phyloP scores from a whole-genome alignment of 2,888 invertebrate genomes.

The Cryptus armator region DNA sequence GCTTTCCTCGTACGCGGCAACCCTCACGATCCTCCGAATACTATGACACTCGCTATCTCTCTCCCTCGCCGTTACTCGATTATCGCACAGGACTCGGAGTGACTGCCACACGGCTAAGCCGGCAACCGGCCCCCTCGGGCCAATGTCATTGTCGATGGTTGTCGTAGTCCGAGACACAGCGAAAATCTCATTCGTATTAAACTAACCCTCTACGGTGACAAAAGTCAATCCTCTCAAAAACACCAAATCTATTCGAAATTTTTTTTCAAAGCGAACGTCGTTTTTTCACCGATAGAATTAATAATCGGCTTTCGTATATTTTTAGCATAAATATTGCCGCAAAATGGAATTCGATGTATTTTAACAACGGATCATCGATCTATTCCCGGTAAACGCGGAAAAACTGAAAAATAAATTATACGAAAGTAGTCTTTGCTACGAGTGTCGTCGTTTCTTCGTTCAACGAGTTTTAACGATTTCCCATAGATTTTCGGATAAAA shows the following conservation, averaged over 20 bases:
- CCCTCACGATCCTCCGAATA: slow-evolving; percentile 25
- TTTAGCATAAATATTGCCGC: no score
- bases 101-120: slow-evolving; percentile 60
- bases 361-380: no score
- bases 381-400: no score
- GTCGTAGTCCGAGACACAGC: slow-evolving; percentile 57
- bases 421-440: no score
- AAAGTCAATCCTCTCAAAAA: slow-evolving; percentile 3
- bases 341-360: no score
- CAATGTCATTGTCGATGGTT: slow-evolving; percentile 67
- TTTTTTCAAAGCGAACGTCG: no score
- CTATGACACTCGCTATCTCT: slow-evolving; percentile 24
- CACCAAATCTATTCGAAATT: no score
- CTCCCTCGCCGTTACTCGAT: slow-evolving; percentile 55
- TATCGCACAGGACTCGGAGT: slow-evolving; percentile 53
- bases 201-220: slow-evolving; percentile 12
- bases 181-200: slow-evolving; percentile 33
- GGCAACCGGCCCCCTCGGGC: slow-evolving; percentile 54
- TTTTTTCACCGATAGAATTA: background rate
- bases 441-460: no score
- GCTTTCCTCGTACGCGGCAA: slow-evolving; percentile 53
- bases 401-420: no score
- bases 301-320: background rate
- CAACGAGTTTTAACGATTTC: no score
- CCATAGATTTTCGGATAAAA: no score